phyloP scores from a whole-genome alignment of 2,797 vertebrate genomes.

The Xiphorhynchus erythropygius region DNA sequence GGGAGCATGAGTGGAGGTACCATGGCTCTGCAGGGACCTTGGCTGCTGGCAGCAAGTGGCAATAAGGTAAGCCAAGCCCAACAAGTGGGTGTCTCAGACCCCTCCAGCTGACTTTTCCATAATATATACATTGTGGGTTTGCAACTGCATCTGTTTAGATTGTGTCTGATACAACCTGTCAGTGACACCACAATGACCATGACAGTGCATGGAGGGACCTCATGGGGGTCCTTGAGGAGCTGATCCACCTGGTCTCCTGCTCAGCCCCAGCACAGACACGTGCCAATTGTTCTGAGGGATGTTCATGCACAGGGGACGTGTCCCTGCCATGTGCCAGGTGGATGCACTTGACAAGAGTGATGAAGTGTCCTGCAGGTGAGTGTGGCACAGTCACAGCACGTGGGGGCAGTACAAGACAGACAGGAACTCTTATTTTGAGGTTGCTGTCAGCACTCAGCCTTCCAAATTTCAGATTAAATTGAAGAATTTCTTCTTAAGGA shows the following conservation, averaged over 20 bases:
- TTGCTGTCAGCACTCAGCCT: not conserved
- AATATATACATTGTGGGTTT: not conserved
- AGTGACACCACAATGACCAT: fast-evolving
- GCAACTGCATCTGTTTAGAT: not conserved
- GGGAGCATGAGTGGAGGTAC: not conserved
- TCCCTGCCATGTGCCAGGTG: fast-evolving
- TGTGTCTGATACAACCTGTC: not conserved
- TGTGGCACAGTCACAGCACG: not conserved
- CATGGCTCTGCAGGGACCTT: not conserved
- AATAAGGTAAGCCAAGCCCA: not conserved
- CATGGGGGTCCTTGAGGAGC: not conserved
- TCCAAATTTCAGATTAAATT: not conserved
- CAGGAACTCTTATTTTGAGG: not conserved
- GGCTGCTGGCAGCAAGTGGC: not conserved
- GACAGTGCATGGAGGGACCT: not conserved
- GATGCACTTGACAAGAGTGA: not conserved
- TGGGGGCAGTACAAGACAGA: not conserved
- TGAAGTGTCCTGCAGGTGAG: not conserved
- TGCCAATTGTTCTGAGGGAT: not conserved
- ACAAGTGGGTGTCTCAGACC: not conserved
- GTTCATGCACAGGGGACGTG: fast-evolving
- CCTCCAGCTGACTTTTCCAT: not conserved
- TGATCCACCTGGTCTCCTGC: not conserved
- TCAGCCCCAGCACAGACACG: not conserved
- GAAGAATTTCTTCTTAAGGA: not conserved